phyloP scores from a whole-genome alignment of 2,888 invertebrate genomes.

The Agriopis aurantiaria region DNA sequence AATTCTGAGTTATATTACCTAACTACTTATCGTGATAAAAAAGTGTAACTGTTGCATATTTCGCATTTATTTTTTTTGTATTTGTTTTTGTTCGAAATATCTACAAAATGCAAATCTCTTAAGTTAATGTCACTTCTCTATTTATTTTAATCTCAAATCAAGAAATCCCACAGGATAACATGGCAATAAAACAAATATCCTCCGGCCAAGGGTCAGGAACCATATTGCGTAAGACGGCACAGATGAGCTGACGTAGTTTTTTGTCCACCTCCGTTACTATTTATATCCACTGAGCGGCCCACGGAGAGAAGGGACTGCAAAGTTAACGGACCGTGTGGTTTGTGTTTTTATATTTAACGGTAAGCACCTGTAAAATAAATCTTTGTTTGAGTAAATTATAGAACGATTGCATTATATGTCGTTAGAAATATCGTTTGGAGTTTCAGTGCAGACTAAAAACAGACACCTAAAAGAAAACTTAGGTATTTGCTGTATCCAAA shows the following conservation, averaged over 20 bases:
- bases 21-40: too few relatives aligned
- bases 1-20: too few relatives aligned
- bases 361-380: conserved; percentile 10
- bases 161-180: conserved; percentile 73
- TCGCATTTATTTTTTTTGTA: too few relatives aligned
- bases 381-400: not conserved
- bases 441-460: too few relatives aligned
- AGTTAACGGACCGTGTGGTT: conserved; percentile 22
- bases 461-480: too few relatives aligned
- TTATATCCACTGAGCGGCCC: conserved; percentile 73
- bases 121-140: too few relatives aligned
- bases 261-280: conserved; percentile 77
- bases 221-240: conserved; percentile 81
- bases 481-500: too few relatives aligned
- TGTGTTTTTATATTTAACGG: conserved; percentile 5
- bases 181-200: conserved; percentile 82
- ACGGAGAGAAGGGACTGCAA: conserved; percentile 40
- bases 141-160: conserved; percentile 36
- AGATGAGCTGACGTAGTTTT: conserved; percentile 74
- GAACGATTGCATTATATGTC: too few relatives aligned
- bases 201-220: conserved; percentile 81
- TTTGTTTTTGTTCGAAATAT: too few relatives aligned
- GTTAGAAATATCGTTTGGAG: too few relatives aligned
- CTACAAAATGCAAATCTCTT: too few relatives aligned
- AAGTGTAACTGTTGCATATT: too few relatives aligned